A percentile compares a stretch with the other conserved stretches of the same genome.
phyloP scores from a whole-genome alignment of 2,113 vertebrate species.

The Budorcas taxicolor region DNA sequence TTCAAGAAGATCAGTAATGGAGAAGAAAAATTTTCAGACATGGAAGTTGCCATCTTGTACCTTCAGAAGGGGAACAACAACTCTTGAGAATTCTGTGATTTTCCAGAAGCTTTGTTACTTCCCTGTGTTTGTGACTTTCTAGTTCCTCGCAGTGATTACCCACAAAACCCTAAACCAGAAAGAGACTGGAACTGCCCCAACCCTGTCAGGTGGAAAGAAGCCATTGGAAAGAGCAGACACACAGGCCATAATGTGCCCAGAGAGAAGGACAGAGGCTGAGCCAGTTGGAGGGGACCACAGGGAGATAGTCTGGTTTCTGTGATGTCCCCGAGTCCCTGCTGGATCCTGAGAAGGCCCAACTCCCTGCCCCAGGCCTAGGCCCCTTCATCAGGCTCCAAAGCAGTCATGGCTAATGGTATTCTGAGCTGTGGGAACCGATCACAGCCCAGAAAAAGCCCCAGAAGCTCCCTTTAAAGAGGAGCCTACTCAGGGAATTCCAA shows the following conservation, averaged over 20 bases:
- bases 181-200: neutral
- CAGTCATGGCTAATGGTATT: neutral
- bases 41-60: neutral
- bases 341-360: neutral
- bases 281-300: neutral
- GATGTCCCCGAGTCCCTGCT: neutral
- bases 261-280: neutral
- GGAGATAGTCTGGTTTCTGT: neutral
- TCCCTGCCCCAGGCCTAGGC: neutral
- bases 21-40: neutral
- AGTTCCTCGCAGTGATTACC: neutral
- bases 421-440: neutral
- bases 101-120: slow-evolving; percentile 35
- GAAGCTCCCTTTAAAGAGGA: neutral
- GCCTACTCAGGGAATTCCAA: too few species aligned
- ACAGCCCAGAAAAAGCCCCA: neutral
- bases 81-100: slow-evolving; percentile 1
- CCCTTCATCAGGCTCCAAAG: neutral
- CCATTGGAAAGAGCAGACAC: neutral
- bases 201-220: neutral
- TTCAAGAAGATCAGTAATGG: neutral
- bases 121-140: slow-evolving; percentile 1
- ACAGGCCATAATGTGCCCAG: too few species aligned
- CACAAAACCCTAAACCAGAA: slow-evolving; percentile 9
- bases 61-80: neutral